A percentile compares a stretch with the other conserved stretches of the same genome.
Conservation (phyloP, 37 sponge, comb jelly and placozoan species). For the Spongilla lacustris region DNA sequence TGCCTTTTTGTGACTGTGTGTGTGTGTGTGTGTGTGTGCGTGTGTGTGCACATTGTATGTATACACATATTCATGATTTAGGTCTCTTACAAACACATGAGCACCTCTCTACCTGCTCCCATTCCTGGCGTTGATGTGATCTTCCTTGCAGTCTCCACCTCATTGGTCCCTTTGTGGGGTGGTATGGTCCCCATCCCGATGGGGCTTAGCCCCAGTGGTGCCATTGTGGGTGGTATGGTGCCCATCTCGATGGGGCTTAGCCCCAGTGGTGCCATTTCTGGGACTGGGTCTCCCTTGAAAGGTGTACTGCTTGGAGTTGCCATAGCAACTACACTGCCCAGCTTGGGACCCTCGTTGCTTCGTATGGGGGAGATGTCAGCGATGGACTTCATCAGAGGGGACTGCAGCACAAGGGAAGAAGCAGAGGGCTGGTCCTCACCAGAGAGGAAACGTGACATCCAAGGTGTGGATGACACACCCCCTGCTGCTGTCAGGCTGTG, state of each 20-base stretch:
- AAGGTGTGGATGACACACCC: background rate
- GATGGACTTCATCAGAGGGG: background rate
- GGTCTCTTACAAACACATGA: background rate
- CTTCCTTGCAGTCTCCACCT: background rate
- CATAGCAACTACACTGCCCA: background rate
- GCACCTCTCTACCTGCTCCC: background rate
- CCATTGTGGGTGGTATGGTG: background rate
- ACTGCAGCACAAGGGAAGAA: conserved; percentile 6
- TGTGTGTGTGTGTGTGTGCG: background rate
- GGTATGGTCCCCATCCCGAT: background rate
- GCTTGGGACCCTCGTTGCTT: background rate
- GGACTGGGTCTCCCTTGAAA: background rate
- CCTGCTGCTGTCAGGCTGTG: background rate
- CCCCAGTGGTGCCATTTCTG: background rate
- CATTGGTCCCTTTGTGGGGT: background rate
- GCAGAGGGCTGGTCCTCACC: background rate
- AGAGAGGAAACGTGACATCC: background rate
- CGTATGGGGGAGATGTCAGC: conserved; percentile 28
- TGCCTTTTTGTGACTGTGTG: conserved; percentile 31
- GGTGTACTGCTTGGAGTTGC: background rate
- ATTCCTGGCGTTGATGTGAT: background rate
- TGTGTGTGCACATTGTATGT: background rate
- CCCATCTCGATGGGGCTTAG: background rate
- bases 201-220: background rate
- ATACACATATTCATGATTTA: background rate